Base-by-base conservation (phyloP, 1,140 invertebrate genomes). In the Ceratina australensis region DNA sequence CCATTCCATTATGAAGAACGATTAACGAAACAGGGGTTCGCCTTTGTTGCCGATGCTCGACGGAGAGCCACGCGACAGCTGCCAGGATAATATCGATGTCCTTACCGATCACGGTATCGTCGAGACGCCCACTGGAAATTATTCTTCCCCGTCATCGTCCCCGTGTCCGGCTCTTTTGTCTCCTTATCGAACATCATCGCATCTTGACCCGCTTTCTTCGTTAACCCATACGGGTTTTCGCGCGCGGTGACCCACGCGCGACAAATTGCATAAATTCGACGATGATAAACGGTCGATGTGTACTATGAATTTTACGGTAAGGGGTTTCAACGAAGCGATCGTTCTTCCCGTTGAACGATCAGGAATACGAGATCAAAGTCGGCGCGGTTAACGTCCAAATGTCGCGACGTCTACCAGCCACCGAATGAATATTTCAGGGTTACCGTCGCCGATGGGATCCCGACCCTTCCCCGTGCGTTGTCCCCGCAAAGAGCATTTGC, bases 401-500 rank as follows among this genome's bases (percentile, higher is more conserved):
- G 81, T 84, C 83, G 83, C 60, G 56, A 66, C 63, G 49, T 56
- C 59, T 60, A 65, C 65, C 28, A 68, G 68, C 67, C 73, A 83
- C 68, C 78, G 68, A 54, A 83, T 84, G 81, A 84, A 84, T 84
- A 84, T 84, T 84, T 84, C 78, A 84, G 65, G 26, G 42, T 79
- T 64, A 56, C 80, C 65, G 16, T 24, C 59, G 24, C n/a, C 59
- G 16, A 72, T 77, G 74, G 74, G 74, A 54, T 78, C 26, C 77
- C 80, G 47, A 65, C 63, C 72, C 73, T 65, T 52, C 81, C 67
- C 26, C 66, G 52, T 54, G 52, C 83, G 78, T 80, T 79, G 72
- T 84, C 86, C 78, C 87, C 86, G 84, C 89, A 90, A 90, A 90
- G 89, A 89, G 89, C 88, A 91, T 91, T 91, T 90, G 81, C 87